These are phyloP conservation scores for Parazoanthus atlanticus DNA, from an alignment of 92 coral and sea anemone genomes.

Conservation along the genomic window DNA sequence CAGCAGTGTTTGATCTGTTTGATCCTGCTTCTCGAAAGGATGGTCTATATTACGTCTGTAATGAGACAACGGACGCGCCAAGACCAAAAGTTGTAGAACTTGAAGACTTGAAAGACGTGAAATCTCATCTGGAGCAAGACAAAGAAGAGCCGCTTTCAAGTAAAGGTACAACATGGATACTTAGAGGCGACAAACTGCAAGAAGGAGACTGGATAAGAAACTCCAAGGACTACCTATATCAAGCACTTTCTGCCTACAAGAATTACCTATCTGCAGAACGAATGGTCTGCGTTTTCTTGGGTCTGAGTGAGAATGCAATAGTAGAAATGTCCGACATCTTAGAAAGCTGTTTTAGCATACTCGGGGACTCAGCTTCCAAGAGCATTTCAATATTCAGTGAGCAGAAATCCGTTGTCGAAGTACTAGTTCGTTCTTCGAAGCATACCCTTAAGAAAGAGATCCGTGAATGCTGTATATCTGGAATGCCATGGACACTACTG, in stretches of 20 bases:
- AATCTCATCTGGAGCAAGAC: conserved; percentile 11
- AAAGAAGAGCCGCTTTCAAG: conserved; percentile 47
- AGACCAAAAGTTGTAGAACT: conserved; percentile 48
- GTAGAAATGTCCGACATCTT: conserved; percentile 64
- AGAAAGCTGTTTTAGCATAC: conserved; percentile 64
- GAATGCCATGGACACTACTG: conserved; percentile 42
- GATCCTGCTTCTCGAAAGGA: conserved; percentile 48
- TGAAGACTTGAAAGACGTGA: conserved; percentile 54
- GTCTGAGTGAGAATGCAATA: conserved; percentile 41
- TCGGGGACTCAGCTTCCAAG: conserved; percentile 53
- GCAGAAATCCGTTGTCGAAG: conserved; percentile 10
- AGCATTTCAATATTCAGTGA: conserved; percentile 62
- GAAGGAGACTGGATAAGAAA: conserved; percentile 59
- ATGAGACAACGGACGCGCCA: conserved; percentile 64
- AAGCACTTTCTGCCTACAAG: conserved; percentile 57
- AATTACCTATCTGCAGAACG: conserved; percentile 46
- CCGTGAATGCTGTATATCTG: conserved; percentile 47
- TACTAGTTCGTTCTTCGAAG: conserved; percentile 45
- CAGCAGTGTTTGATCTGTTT: conserved; percentile 62
- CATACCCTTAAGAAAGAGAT: conserved; percentile 49
- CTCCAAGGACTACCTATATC: conserved; percentile 61
- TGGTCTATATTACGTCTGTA: conserved; percentile 57
- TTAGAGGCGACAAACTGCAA: conserved; percentile 58
- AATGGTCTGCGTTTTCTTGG: conserved; percentile 60
- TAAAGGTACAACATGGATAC: conserved; percentile 69